phyloP scores from a whole-genome alignment of 2,888 invertebrate genomes.

The Drosophila paucipuncta region DNA sequence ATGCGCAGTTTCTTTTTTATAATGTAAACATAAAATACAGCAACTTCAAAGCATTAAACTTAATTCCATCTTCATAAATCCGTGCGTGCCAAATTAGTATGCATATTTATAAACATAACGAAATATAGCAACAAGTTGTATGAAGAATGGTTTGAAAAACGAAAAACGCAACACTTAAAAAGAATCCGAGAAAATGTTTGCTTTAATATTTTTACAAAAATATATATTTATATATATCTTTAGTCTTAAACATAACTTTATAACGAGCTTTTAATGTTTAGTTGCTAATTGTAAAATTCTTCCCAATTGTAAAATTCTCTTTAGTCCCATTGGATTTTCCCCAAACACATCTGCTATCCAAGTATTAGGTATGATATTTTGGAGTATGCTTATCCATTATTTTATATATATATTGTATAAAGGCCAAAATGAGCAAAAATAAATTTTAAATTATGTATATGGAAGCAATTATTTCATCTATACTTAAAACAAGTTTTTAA shows the following conservation, averaged over 20 bases:
- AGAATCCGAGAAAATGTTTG: constrained; percentile 42
- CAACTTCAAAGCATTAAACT: constrained; percentile 52
- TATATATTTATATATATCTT: constrained; percentile 34
- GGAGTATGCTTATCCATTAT: constrained; percentile 29
- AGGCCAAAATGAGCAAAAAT: constrained; percentile 61
- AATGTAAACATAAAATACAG: constrained; percentile 39
- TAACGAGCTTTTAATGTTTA: constrained; percentile 13
- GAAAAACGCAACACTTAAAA: constrained; percentile 23
- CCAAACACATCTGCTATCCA: not conserved
- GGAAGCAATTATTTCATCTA: constrained; percentile 11
- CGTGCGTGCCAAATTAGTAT: constrained; percentile 70
- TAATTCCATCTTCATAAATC: constrained; percentile 38
- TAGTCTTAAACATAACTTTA: constrained; percentile 24
- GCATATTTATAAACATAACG: constrained; percentile 40
- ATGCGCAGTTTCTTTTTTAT: constrained; percentile 41
- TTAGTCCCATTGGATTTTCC: constrained; percentile 16
- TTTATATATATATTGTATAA: constrained; percentile 57
- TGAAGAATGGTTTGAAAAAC: constrained; percentile 63
- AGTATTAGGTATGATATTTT: constrained; percentile 37
- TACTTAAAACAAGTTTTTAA: not conserved
- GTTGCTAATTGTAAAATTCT: constrained; percentile 41
- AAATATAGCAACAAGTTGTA: constrained; percentile 43
- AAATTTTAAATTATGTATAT: constrained; percentile 61
- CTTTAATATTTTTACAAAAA: constrained; percentile 66
- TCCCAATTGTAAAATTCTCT: constrained; percentile 31